A percentile compares a stretch with the other conserved stretches of the same genome.
phyloP scores from a whole-genome alignment of 2,888 invertebrate genomes.

The Erpobdella octoculata region DNA sequence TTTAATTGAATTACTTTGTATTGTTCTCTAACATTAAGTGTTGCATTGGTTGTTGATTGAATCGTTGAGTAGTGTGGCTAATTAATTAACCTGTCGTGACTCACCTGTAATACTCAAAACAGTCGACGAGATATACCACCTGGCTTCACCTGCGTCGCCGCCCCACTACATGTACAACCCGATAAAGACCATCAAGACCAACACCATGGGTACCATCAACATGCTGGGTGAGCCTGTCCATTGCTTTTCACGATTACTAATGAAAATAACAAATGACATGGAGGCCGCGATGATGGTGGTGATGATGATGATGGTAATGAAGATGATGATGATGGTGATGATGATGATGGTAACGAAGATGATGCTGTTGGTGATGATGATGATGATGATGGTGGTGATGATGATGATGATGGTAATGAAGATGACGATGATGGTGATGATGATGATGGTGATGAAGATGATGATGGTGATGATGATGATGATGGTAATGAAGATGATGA shows the following conservation, averaged over 20 bases:
- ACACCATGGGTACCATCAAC: slow-evolving; percentile 72
- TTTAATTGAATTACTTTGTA: too few species aligned
- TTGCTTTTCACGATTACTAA: too few species aligned
- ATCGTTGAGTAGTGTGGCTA: too few species aligned
- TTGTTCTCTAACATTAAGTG: too few species aligned
- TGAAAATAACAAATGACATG: too few species aligned
- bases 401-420: slow-evolving; percentile 22
- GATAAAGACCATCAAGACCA: slow-evolving; percentile 97
- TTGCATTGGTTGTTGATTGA: too few species aligned
- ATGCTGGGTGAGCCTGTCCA: slow-evolving; percentile 52
- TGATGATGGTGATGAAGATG: slow-evolving; percentile 27
- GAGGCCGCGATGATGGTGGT: neutral
- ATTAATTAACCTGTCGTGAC: too few species aligned
- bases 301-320: neutral
- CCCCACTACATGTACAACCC: slow-evolving; percentile 99
- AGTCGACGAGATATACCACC: slow-evolving; percentile 79
- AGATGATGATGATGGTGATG: neutral
- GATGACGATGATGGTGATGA: slow-evolving; percentile 20
- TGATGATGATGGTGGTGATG: slow-evolving; percentile 18
- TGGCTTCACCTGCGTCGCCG: slow-evolving; percentile 96
- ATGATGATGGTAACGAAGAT: neutral
- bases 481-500: neutral
- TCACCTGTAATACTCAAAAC: too few species aligned
- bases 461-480: slow-evolving; percentile 6
- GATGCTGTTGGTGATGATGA: slow-evolving; percentile 18